Conservation (phyloP, 1,140 invertebrate species). For the Drosophila neocordata region DNA sequence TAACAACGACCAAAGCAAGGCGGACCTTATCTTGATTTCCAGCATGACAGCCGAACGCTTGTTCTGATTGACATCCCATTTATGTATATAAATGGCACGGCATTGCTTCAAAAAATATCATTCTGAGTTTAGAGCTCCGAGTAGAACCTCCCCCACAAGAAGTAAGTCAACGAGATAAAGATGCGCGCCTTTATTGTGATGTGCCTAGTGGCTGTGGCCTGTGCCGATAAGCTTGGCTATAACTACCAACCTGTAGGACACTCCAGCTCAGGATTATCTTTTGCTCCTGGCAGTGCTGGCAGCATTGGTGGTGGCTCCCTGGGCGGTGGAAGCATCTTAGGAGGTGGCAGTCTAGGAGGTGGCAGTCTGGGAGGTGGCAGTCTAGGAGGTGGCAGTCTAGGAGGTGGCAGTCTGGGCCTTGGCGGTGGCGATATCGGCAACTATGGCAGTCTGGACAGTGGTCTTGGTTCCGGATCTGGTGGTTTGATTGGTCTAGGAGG, state of each 20-base stretch:
- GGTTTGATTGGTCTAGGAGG: slow-evolving; percentile 26
- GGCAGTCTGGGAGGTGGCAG: slow-evolving; percentile 7
- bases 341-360: slow-evolving; percentile 4
- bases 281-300: slow-evolving; percentile 47
- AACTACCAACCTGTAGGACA: slow-evolving; percentile 76
- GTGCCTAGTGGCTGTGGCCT: slow-evolving; percentile 66
- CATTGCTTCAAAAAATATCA: slow-evolving; percentile 49
- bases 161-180: slow-evolving; percentile 20
- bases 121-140: slow-evolving; percentile 68
- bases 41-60: slow-evolving; percentile 49
- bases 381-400: slow-evolving; percentile 12
- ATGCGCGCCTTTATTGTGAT: slow-evolving; percentile 73
- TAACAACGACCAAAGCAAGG: slow-evolving; percentile 11
- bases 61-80: slow-evolving; percentile 64
- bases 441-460: slow-evolving; percentile 43
- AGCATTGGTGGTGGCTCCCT: slow-evolving; percentile 26
- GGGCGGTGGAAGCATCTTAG: slow-evolving; percentile 27
- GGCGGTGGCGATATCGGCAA: slow-evolving; percentile 42
- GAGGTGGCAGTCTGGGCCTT: slow-evolving; percentile 41
- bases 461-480: slow-evolving; percentile 23
- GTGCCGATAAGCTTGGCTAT: slow-evolving; percentile 73
- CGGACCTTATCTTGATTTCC: slow-evolving; percentile 67
- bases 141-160: slow-evolving; percentile 45
- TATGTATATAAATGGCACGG: slow-evolving; percentile 65
- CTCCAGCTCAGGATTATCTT: slow-evolving; percentile 64